phyloP scores from a whole-genome alignment of 2,113 vertebrate genomes.

The Tragelaphus imberbis region DNA sequence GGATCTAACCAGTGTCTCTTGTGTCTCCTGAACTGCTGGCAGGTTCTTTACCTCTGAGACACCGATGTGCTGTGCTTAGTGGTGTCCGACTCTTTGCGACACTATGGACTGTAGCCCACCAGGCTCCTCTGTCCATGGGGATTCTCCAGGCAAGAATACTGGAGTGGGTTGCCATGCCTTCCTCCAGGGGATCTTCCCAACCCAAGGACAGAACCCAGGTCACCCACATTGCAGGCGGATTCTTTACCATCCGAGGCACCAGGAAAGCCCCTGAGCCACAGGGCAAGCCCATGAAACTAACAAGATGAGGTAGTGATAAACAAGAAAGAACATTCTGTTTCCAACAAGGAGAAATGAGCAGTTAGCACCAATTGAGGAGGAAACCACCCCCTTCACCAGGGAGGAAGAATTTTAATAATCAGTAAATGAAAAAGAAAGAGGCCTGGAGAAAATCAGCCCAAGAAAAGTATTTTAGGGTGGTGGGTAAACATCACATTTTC shows the following conservation, averaged over 20 bases:
- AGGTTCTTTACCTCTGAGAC: too few species aligned
- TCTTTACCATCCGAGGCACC: neutral
- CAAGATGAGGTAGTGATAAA: neutral
- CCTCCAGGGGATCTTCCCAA: neutral
- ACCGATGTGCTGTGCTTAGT: too few species aligned
- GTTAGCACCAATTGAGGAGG: neutral
- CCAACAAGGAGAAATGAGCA: neutral
- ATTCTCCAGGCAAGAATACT: neutral
- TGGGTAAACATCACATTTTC: neutral
- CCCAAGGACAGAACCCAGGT: neutral
- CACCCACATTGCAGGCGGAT: neutral
- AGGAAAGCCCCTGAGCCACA: neutral
- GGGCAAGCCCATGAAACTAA: neutral
- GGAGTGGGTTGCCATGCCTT: neutral
- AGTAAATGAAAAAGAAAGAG: neutral
- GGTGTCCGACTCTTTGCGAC: neutral
- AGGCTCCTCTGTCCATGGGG: neutral
- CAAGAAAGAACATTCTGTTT: neutral
- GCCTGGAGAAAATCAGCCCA: neutral
- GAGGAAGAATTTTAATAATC: conserved; percentile 24
- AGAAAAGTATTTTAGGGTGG: neutral
- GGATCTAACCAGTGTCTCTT: too few species aligned
- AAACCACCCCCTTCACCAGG: neutral
- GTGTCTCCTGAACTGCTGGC: too few species aligned
- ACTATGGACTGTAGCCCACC: neutral